These are phyloP conservation scores for Bos indicus DNA, from an alignment of 2,113 vertebrate species.

Conservation along the genomic window DNA sequence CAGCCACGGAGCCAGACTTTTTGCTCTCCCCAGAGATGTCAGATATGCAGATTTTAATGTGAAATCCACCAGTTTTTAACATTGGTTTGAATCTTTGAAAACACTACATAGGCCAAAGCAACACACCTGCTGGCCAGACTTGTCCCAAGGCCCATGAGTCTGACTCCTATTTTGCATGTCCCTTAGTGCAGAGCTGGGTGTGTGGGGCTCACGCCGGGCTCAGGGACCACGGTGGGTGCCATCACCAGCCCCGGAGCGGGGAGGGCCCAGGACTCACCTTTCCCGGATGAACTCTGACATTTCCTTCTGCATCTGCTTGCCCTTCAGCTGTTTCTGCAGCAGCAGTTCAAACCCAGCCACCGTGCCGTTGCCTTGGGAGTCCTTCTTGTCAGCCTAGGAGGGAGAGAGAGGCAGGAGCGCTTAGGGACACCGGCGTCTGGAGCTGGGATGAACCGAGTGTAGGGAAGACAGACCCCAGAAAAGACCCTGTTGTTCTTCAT, in stretches of 20 bases:
- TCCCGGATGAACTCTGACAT: conserved; percentile 98
- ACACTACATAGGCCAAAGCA: background rate
- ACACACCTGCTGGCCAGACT: background rate
- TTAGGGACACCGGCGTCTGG: background rate
- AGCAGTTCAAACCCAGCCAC: conserved; percentile 96
- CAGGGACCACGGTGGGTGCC: accelerated
- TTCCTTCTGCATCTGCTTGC: conserved; percentile 99
- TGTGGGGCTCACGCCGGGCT: background rate
- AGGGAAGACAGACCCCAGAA: background rate
- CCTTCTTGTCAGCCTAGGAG: conserved; percentile 92
- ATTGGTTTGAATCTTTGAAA: background rate
- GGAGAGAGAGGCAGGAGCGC: background rate
- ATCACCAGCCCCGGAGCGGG: accelerated
- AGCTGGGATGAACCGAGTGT: accelerated
- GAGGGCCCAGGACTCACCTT: conserved; percentile 82
- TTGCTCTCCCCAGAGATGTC: background rate
- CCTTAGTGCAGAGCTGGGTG: accelerated
- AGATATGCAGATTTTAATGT: background rate
- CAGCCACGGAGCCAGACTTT: background rate
- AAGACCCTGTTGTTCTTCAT: background rate
- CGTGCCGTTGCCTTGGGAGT: conserved; percentile 89
- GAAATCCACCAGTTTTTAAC: background rate
- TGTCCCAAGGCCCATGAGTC: background rate
- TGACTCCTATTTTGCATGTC: background rate
- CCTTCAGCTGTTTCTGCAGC: conserved; percentile 97